Evolutionary conservation across 2,113 vertebrate species (phyloP).

Genomic region (Tamias sibiricus): DNA sequence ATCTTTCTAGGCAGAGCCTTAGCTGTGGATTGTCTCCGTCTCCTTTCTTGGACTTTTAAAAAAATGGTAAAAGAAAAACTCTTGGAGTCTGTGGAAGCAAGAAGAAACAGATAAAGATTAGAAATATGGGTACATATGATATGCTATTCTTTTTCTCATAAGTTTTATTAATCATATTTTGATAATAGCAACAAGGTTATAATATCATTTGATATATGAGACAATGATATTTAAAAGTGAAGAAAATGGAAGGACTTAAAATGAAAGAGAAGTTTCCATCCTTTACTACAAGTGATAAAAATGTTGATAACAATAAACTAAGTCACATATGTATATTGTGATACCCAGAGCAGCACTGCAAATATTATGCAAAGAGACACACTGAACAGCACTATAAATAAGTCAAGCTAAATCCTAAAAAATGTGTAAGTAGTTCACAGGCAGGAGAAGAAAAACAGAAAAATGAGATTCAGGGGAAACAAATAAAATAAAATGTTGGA

Average conservation of each 20-base stretch:
- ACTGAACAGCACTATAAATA: background rate
- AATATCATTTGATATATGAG: background rate
- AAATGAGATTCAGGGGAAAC: background rate
- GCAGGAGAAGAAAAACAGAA: background rate
- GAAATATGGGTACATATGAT: background rate
- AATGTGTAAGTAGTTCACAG: background rate
- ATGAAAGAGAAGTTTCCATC: background rate
- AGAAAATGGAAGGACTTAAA: background rate
- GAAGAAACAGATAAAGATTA: background rate
- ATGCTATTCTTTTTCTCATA: background rate
- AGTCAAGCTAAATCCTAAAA: background rate
- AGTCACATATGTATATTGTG: background rate
- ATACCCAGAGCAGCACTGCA: background rate
- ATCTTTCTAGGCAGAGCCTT: background rate
- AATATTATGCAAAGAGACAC: background rate
- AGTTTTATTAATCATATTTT: background rate
- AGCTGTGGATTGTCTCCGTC: background rate
- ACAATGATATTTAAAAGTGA: slow-evolving; percentile 18
- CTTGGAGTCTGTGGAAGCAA: background rate
- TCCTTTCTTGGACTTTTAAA: background rate
- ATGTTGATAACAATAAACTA: background rate
- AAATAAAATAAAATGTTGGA: background rate
- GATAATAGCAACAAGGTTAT: background rate
- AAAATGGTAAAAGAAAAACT: background rate
- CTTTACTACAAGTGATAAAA: background rate